phyloP scores from a whole-genome alignment of 2,113 vertebrate genomes.

The Zeus faber region DNA sequence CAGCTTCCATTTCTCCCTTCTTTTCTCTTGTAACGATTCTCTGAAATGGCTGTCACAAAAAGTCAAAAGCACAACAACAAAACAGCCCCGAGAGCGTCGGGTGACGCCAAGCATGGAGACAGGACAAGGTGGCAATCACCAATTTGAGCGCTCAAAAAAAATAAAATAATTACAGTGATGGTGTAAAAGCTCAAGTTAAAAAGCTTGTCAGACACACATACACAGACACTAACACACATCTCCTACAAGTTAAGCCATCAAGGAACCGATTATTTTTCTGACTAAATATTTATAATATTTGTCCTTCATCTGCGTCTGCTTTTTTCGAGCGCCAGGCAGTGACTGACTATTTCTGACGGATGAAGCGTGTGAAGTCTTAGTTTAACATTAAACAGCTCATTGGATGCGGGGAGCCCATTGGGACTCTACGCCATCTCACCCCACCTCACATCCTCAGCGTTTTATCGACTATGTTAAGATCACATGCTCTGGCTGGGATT shows the following conservation, averaged over 20 bases:
- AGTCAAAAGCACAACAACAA: slow-evolving; percentile 7
- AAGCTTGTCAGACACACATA: not conserved
- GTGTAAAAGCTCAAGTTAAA: not conserved
- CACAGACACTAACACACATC: not conserved
- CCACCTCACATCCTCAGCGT: not conserved
- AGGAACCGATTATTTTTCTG: too few species aligned
- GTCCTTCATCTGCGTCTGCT: too few species aligned
- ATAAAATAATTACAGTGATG: not conserved
- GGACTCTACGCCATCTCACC: not conserved
- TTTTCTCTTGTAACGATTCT: slow-evolving; percentile 7
- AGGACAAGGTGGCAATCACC: not conserved
- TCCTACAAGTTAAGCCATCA: not conserved
- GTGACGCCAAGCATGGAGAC: not conserved
- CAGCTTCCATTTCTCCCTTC: not conserved
- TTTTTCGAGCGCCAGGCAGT: too few species aligned
- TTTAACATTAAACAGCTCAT: not conserved
- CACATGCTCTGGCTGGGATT: too few species aligned
- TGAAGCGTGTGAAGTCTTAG: not conserved
- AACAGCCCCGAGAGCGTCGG: not conserved
- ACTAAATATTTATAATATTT: too few species aligned
- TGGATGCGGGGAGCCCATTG: not conserved
- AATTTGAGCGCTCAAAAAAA: not conserved
- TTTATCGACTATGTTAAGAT: slow-evolving; percentile 1
- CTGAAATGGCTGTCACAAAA: slow-evolving; percentile 17
- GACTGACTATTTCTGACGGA: not conserved